Base-by-base conservation (phyloP, 2,797 vertebrate genomes). In the Hyperoplus immaculatus region DNA sequence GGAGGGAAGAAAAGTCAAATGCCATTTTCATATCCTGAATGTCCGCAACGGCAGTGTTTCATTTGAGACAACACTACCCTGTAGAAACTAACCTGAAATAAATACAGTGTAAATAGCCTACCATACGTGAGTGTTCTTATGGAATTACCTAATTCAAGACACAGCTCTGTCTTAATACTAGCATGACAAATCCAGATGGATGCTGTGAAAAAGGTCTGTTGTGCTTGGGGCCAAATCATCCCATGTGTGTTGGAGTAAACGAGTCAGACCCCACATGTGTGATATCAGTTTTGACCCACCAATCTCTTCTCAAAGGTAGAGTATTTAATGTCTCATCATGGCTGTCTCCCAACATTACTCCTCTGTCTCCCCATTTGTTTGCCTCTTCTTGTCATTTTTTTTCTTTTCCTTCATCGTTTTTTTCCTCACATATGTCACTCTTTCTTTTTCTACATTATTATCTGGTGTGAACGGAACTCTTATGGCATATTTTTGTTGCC, bases 401-500 rank as follows among this genome's bases (percentile, higher is more conserved):
- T 64, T 36, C 46, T 15, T 39, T 47, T 47, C 18, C 3, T 54
- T 21, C 58, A 7, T 18, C 29, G 5, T 10, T n/a, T 16, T 58
- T 41, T 57, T 1, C 4, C 36, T 70, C 18, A 43, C 53, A 29
- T 84, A 49, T 55, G 39, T 41, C 1, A 21, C 1, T 59, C 15
- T 38, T 38, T 66, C 51, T 56, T 16, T 85, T 29, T 72, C 16
- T 16, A 9, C 11, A 16, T 41, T 12, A n/a, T 58, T 67, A 45
- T 59, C 53, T 36, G 11, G 12, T 16, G 29, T 54, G 10, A 67
- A 64, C 47, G 57, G 50, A 72, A 49, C 53, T 42, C 41, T 66
- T 69, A 41, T 64, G 59, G 15, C 63, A 73, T 68, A 49, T 80
- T 77, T 51, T 68, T 77, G 18, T 71, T 63, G 29, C 47, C 58